A percentile compares a stretch with the other conserved stretches of the same genome.
Conservation (phyloP, 37 sponge, comb jelly and placozoan genomes). For the Oopsacas minuta region DNA sequence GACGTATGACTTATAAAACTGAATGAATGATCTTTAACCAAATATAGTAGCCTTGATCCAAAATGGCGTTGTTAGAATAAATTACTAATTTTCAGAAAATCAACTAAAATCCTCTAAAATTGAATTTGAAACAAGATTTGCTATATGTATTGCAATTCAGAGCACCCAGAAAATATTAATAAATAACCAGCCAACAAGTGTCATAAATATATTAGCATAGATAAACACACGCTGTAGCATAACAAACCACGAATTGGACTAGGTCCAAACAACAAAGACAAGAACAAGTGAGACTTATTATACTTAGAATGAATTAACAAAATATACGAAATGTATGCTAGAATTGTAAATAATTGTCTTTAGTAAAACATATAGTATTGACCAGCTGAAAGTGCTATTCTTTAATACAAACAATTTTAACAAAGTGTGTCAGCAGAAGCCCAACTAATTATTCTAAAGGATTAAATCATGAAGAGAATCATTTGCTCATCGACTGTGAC, state of each 20-base stretch:
- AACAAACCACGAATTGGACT: neutral
- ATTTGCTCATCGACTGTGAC: neutral
- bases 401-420: constrained; percentile 10
- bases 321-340: constrained; percentile 8
- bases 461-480: constrained; percentile 10
- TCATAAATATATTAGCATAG: no score
- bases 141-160: no score
- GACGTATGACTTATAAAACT: no score
- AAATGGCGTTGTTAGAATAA: no score
- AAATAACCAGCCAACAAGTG: no score
- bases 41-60: no score
- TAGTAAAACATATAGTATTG: neutral
- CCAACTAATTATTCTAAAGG: neutral
- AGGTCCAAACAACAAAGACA: neutral
- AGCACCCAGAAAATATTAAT: no score
- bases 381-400: neutral
- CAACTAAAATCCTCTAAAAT: no score
- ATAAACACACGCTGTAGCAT: no score
- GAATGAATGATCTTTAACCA: no score
- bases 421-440: constrained; percentile 15
- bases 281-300: neutral
- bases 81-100: no score
- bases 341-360: neutral
- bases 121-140: no score
- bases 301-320: constrained; percentile 5